Evolutionary conservation across 2,797 vertebrate species (phyloP), one percentile per base, ranked within the genome.

Genomic region (Danio tinwini): DNA sequence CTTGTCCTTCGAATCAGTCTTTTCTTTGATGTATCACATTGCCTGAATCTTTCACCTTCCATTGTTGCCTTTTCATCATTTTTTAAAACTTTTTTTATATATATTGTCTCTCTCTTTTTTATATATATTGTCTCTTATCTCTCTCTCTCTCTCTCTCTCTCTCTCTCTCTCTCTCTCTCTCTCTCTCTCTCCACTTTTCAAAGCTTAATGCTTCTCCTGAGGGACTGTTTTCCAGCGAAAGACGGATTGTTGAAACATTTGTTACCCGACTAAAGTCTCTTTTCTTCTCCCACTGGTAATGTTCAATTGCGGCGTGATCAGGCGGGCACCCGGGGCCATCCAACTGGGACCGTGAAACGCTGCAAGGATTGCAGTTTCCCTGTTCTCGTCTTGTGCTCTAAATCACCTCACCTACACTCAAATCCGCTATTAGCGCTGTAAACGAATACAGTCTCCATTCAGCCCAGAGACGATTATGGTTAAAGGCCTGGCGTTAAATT

Each of bases 181-280:
- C 47, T 17, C 47, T 29, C 29, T 29, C 29, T 29, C 29, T 29
- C 29, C 62, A 58, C 70, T 50, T 53, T 19, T 78, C 37, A 82
- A 82, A 78, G 81, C 61, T 61, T 17, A 50, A 16, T 53, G 14
- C 13, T 70, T 42, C 12, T 74, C 78, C 80, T 17, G 10, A 1
- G 62, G 81, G 81, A 82, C 73, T 68, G 53, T 62, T 80, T 82
- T 79, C 71, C 45, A 62, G 69, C 14, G 53, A 76, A 79, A 78
- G 75, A 81, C 13, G 17, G 72, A 76, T 78, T 74, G 56, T 37
- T 78, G 64, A 71, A 78, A 82, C 80, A 84, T 82, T 81, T 78
- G 75, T 78, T 63, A 78, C 65, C 45, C 59, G 45, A 58, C 49
- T 62, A 68, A 71, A 79, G 71, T 69, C 70, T 78, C 71, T 78